Evolutionary conservation across 2,888 invertebrate species (phyloP), one percentile per base, ranked within the genome.

Genomic region (Clostera curtula): DNA sequence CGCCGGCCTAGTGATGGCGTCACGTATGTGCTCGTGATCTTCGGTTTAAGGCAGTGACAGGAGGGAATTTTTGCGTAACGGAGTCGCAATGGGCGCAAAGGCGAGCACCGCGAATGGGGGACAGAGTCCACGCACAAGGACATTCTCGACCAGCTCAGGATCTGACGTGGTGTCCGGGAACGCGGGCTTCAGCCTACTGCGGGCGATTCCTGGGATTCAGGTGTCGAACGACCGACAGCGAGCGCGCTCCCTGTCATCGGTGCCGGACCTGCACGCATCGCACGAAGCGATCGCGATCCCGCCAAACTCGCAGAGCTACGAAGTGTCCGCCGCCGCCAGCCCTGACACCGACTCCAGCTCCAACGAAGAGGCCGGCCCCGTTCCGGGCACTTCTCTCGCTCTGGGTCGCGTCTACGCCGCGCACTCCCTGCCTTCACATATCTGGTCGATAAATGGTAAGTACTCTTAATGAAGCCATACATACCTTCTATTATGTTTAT

Each of bases 391-490:
- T 1, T 74, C 82, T 5, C 79, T 90, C 41, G 88, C 90, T 31
- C 85, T 91, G 25, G 91, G 93, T 34, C 85, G 93, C 43, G 93
- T 94, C 16, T 94, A 93, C 63, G 91, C 94, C 36, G 93, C 95
- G 54, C 94, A 95, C 74, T 95, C 94, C 55, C 85, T 95, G 82
- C 95, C 95, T 64, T 93, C 94, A 51, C 95, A 95, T 80, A 93
- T 95, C 85, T 95, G 94, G 93, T 93, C 95, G 51, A 86, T 95
- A 57, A 94, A 95, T 75, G 95, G 93, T 93, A 70, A 89, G 90
- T 68, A 10, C 22, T 12, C 12, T 17, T 7, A 18, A 3, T 18
- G 4, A 18, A n/a, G 3, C 8, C 29, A 17, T 12, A n/a, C n/a
- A 19, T n/a, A 12, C 8, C 12, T 7, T 21, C 5, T 3, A n/a